Evolutionary conservation across 2,888 invertebrate genomes (phyloP).

Genomic region (Aricia artaxerxes): DNA sequence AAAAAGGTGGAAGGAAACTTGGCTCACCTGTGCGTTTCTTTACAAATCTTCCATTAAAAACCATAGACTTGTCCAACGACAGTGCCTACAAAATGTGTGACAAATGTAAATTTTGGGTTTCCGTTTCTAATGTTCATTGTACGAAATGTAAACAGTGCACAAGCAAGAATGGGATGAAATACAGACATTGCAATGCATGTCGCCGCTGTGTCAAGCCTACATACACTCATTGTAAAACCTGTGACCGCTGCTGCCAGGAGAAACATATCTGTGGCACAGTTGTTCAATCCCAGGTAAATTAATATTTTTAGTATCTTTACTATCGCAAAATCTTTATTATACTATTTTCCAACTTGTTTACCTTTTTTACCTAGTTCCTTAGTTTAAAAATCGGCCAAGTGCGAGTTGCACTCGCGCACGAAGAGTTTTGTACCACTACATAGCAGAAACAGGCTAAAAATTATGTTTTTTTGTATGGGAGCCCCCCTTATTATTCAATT

Average conservation of each 20-base stretch:
- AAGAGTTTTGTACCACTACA: no score
- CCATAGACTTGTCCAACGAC: conserved; percentile 68
- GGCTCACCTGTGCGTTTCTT: conserved; percentile 94
- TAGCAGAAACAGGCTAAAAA: no score
- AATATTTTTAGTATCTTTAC: background rate
- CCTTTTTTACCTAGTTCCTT: background rate
- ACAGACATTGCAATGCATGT: conserved; percentile 89
- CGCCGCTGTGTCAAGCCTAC: conserved; percentile 91
- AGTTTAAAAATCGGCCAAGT: no score
- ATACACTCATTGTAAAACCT: conserved; percentile 88
- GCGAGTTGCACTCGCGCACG: no score
- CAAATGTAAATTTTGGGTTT: conserved; percentile 85
- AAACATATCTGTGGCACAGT: conserved; percentile 64
- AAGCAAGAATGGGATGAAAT: conserved; percentile 83
- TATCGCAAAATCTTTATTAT: no score
- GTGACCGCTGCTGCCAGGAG: conserved; percentile 82
- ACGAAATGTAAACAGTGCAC: conserved; percentile 65
- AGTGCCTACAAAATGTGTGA: conserved; percentile 89
- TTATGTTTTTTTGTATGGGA: no score
- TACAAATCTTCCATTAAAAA: conserved; percentile 86
- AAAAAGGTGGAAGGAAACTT: conserved; percentile 83
- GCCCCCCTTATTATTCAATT: no score
- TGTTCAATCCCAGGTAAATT: conserved; percentile 64
- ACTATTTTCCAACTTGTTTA: background rate
- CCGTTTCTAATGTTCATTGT: conserved; percentile 63